Percentiles rank a stretch among this genome's conserved stretches.
These are phyloP conservation scores for Chroicocephalus ridibundus DNA, from an alignment of 2,113 vertebrate genomes.

Conservation along the genomic window DNA sequence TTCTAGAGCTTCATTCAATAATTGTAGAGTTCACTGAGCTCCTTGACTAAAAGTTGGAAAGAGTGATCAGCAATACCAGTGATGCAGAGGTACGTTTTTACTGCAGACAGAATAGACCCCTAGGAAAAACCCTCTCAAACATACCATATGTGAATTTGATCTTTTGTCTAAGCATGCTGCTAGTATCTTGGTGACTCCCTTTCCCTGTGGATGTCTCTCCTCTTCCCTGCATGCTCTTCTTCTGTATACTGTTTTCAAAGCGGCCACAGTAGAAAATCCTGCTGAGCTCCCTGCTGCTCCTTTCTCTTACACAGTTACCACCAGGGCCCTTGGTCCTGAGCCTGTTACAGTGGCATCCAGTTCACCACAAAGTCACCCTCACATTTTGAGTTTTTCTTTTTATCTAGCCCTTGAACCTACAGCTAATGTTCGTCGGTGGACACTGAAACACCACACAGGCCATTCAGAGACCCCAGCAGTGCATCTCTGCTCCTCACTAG, in stretches of 20 bases:
- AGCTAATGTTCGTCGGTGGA: fast-evolving
- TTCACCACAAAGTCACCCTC: background rate
- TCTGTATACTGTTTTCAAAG: background rate
- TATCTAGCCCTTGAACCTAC: background rate
- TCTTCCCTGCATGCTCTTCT: background rate
- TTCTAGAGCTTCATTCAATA: background rate
- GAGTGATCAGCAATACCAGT: background rate
- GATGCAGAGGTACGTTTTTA: background rate
- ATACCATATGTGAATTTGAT: background rate
- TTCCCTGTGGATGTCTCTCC: background rate
- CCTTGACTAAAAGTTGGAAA: background rate
- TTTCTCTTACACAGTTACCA: fast-evolving
- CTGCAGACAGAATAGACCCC: background rate
- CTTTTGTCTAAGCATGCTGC: background rate
- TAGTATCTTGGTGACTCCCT: background rate
- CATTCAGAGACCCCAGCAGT: background rate
- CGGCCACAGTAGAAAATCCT: background rate
- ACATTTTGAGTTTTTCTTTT: background rate
- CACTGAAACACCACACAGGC: fast-evolving
- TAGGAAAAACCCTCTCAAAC: background rate
- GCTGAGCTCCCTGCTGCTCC: background rate
- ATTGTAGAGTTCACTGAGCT: background rate
- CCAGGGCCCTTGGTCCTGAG: background rate
- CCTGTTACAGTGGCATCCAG: background rate
- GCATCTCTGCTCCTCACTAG: background rate